Conservation (phyloP, 2,797 vertebrate species). For the Falco biarmicus region DNA sequence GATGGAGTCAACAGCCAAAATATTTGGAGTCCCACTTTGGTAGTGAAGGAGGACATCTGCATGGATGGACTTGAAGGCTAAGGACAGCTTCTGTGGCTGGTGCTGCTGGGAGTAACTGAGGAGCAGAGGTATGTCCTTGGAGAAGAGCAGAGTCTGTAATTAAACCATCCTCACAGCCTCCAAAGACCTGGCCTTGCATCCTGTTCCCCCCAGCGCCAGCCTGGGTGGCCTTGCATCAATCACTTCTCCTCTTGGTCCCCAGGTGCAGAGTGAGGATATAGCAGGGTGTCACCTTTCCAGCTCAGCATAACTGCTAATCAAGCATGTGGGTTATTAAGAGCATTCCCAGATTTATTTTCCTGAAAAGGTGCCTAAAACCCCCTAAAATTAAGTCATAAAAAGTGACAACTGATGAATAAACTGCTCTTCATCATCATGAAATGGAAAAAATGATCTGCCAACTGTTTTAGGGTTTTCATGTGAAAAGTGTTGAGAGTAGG, state of each 20-base stretch:
- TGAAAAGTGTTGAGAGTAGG: background rate
- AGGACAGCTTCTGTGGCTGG: background rate
- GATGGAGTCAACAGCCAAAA: background rate
- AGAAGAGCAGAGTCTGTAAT: background rate
- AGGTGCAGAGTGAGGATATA: background rate
- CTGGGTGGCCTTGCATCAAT: background rate
- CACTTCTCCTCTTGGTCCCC: background rate
- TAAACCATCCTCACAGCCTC: background rate
- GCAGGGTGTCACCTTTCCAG: background rate
- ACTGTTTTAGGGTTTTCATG: background rate
- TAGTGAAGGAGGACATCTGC: background rate
- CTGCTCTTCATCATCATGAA: background rate
- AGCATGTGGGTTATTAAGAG: background rate
- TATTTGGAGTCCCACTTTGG: background rate
- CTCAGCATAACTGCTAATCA: background rate
- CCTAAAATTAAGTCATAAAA: constrained; percentile 7
- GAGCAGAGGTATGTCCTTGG: background rate
- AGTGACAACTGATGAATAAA: background rate
- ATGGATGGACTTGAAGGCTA: background rate
- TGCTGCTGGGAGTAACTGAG: background rate
- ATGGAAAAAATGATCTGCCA: background rate
- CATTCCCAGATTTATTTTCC: background rate
- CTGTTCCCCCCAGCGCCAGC: background rate
- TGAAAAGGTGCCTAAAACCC: background rate
- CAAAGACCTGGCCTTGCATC: background rate